Conservation (phyloP, 2,888 invertebrate species). For the Ceriagrion tenellum region DNA sequence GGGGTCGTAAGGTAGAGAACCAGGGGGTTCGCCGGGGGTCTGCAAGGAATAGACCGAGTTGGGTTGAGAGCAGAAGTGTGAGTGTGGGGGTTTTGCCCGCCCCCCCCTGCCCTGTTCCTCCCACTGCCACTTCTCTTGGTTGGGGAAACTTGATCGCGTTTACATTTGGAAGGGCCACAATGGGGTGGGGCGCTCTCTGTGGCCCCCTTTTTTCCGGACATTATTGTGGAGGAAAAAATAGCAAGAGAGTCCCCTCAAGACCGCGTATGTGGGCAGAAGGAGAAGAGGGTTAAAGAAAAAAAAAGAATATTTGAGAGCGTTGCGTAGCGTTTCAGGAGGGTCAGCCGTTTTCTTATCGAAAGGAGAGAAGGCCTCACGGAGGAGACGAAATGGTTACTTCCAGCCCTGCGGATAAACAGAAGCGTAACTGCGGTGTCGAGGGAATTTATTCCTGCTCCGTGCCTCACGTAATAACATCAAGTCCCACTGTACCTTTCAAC, state of each 20-base stretch:
- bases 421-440: neutral
- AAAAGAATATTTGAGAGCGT: neutral
- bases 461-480: neutral
- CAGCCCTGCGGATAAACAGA: neutral
- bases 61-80: neutral
- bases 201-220: neutral
- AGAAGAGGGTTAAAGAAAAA: neutral
- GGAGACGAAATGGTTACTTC: neutral
- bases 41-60: neutral
- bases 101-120: accelerated
- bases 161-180: neutral
- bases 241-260: slow-evolving; percentile 19
- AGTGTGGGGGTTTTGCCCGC: neutral
- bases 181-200: neutral
- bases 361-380: neutral
- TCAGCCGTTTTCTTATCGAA: slow-evolving; percentile 35
- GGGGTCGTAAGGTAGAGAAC: neutral
- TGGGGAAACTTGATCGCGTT: slow-evolving; percentile 26
- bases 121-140: neutral
- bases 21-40: neutral
- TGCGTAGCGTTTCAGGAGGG: neutral
- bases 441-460: neutral
- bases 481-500: no score
- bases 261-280: neutral
- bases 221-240: slow-evolving; percentile 34